These are phyloP conservation scores for Hermaeophaga mercurialis DNA, from an alignment of 2,888 invertebrate species.

Conservation along the genomic window DNA sequence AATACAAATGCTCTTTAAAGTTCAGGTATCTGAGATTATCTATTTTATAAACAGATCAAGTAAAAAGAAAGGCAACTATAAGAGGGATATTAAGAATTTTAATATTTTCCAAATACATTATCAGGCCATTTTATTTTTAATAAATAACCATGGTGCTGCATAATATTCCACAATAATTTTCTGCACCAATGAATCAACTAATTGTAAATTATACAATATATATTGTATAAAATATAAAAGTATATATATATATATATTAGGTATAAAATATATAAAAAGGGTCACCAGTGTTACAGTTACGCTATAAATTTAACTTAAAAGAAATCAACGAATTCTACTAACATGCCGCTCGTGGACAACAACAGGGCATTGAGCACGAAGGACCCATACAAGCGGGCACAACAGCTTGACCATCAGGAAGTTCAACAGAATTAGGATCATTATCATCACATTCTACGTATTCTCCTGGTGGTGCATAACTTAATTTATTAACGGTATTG, in stretches of 20 bases:
- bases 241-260: background rate
- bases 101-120: too few species aligned
- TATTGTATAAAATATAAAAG: background rate
- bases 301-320: background rate
- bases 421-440: constrained; percentile 60
- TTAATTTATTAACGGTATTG: constrained; percentile 66
- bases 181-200: background rate
- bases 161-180: background rate
- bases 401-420: constrained; percentile 47
- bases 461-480: constrained; percentile 66
- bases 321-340: constrained; percentile 30
- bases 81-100: too few species aligned
- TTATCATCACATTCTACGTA: constrained; percentile 64
- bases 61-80: too few species aligned
- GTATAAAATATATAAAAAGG: background rate
- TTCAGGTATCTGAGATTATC: too few species aligned
- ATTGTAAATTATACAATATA: background rate
- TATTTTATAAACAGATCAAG: too few species aligned
- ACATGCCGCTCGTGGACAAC: constrained; percentile 55
- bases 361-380: constrained; percentile 50
- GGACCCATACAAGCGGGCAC: constrained; percentile 36
- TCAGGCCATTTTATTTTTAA: too few species aligned
- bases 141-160: too few species aligned
- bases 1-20: too few species aligned
- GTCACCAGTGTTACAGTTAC: background rate